A percentile compares a stretch with the other conserved stretches of the same genome.
phyloP scores from a whole-genome alignment of 2,797 vertebrate genomes.

The Chelon labrosus region DNA sequence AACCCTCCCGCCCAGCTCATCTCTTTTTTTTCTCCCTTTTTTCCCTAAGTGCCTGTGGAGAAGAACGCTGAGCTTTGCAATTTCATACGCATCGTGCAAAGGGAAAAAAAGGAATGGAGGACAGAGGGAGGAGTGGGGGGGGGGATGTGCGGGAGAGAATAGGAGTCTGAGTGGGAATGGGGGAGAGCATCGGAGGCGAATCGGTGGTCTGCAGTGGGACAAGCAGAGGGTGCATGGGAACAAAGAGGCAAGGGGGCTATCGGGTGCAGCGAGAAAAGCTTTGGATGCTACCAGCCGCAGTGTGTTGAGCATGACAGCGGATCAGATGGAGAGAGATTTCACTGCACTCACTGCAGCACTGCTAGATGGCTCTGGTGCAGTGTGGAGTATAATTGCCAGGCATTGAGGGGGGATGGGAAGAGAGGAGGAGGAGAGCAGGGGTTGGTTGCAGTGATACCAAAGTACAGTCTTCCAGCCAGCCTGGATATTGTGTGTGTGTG shows the following conservation, averaged over 20 bases:
- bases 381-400: constrained; percentile 75
- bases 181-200: constrained; percentile 45
- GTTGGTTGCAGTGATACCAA: constrained; percentile 74
- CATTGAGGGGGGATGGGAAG: constrained; percentile 65
- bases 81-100: constrained; percentile 72
- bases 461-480: constrained; percentile 73
- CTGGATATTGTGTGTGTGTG: constrained; percentile 25
- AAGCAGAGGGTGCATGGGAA: constrained; percentile 49
- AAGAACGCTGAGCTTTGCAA: constrained; percentile 85
- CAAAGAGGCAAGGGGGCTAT: constrained; percentile 36
- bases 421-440: constrained; percentile 34
- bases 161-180: constrained; percentile 42
- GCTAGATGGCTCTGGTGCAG: constrained; percentile 75
- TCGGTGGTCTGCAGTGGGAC: constrained; percentile 69
- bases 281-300: constrained; percentile 45
- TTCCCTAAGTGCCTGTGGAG: constrained; percentile 69
- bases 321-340: constrained; percentile 63
- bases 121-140: constrained; percentile 22
- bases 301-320: constrained; percentile 44
- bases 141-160: constrained; percentile 20
- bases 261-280: constrained; percentile 29
- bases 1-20: constrained; percentile 73
- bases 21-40: constrained; percentile 14
- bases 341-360: constrained; percentile 64
- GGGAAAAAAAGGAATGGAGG: constrained; percentile 56